phyloP scores from a whole-genome alignment of 2,888 invertebrate genomes.

The Philonicus albiceps region DNA sequence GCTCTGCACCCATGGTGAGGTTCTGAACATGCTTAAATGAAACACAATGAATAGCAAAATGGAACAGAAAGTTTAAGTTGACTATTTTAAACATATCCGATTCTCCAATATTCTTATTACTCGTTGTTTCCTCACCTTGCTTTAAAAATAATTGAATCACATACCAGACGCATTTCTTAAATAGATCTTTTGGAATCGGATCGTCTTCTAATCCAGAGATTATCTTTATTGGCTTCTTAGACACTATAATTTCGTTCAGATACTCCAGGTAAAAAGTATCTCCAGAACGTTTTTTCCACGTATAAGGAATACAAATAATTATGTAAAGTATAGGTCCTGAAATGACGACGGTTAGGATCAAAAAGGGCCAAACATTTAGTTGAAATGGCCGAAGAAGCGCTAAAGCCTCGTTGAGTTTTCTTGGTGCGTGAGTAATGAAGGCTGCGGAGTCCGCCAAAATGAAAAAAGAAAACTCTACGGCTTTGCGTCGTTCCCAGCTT shows the following conservation, averaged over 20 bases:
- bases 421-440: constrained; percentile 78
- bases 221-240: constrained; percentile 36
- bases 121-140: not conserved
- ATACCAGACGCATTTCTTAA: constrained; percentile 76
- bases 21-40: constrained; percentile 57
- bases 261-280: constrained; percentile 51
- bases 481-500: constrained; percentile 75
- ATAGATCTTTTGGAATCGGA: constrained; percentile 61
- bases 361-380: constrained; percentile 78
- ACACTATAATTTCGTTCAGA: constrained; percentile 58
- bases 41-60: not conserved
- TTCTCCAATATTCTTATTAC: not conserved
- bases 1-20: constrained; percentile 73
- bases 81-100: not conserved
- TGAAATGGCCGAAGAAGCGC: constrained; percentile 78
- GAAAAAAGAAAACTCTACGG: constrained; percentile 78
- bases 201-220: not conserved
- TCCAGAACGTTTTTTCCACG: constrained; percentile 46
- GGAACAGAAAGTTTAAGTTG: not conserved
- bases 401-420: constrained; percentile 75
- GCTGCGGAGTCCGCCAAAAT: constrained; percentile 80
- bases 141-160: constrained; percentile 65
- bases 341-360: constrained; percentile 70
- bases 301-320: constrained; percentile 70
- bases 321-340: constrained; percentile 76